Percentiles rank a stretch among this genome's conserved stretches.
Evolutionary conservation across 2,113 vertebrate genomes (phyloP).

Genomic region (Agapornis roseicollis): DNA sequence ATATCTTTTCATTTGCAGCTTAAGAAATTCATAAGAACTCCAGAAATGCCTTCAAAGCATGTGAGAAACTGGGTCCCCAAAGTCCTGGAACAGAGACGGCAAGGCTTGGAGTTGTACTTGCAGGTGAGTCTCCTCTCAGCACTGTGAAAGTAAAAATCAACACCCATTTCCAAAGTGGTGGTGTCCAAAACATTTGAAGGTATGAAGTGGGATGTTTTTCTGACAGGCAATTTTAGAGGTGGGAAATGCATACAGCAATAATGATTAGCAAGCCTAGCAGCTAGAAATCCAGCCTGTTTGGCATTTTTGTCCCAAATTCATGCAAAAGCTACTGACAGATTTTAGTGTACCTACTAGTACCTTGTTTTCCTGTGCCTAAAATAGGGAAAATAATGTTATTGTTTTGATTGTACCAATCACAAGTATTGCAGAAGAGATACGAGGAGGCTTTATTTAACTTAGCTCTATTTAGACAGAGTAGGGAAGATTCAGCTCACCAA

Average conservation of each 20-base stretch:
- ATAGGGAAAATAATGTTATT: not conserved
- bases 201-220: not conserved
- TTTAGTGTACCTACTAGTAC: not conserved
- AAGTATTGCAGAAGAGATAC: not conserved
- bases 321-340: not conserved
- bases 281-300: not conserved
- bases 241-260: not conserved
- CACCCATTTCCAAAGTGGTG: not conserved
- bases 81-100: constrained; percentile 93
- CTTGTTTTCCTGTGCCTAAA: not conserved
- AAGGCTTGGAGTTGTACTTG: constrained; percentile 91
- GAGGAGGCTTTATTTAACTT: not conserved
- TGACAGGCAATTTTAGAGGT: not conserved
- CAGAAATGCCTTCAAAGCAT: constrained; percentile 96
- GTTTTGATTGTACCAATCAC: not conserved
- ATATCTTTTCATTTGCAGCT: constrained; percentile 73
- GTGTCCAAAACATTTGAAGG: not conserved
- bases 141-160: not conserved
- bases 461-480: not conserved
- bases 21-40: constrained; percentile 94
- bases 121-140: constrained; percentile 78
- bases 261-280: not conserved
- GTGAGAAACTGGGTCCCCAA: constrained; percentile 98
- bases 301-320: not conserved
- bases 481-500: not conserved